A percentile compares a stretch with the other conserved stretches of the same genome.
Conservation (phyloP, 2,888 invertebrate species). For the Caenorhabditis sulstoni region DNA sequence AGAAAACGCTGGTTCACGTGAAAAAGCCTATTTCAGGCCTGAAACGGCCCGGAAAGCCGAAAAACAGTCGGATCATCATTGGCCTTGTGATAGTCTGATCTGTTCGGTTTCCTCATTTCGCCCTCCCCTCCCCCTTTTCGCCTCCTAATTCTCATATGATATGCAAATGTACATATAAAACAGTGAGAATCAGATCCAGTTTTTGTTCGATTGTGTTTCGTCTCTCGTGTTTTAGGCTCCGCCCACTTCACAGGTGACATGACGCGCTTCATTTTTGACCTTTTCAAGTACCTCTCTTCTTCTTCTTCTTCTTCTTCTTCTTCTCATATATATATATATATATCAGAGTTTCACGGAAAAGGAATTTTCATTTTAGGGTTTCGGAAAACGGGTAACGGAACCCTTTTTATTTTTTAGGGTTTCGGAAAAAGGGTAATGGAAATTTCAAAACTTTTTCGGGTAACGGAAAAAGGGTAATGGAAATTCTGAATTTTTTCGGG, state of each 20-base stretch:
- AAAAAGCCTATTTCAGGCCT: too few relatives aligned
- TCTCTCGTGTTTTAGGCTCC: too few relatives aligned
- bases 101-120: not conserved
- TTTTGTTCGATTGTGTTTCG: not conserved
- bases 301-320: not conserved
- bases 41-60: too few relatives aligned
- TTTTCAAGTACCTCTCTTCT: not conserved
- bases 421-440: too few relatives aligned
- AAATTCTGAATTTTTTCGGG: too few relatives aligned
- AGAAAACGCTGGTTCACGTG: too few relatives aligned
- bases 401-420: too few relatives aligned
- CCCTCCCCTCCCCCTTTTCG: not conserved
- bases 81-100: conserved; percentile 3
- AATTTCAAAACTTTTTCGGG: too few relatives aligned
- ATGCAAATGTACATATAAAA: not conserved
- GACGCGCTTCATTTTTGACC: conserved; percentile 57
- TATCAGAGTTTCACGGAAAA: too few relatives aligned
- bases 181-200: not conserved
- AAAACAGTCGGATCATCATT: not conserved
- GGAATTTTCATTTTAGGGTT: too few relatives aligned
- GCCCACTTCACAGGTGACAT: not conserved
- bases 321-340: not conserved
- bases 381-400: too few relatives aligned
- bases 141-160: not conserved
- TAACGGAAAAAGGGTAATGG: too few relatives aligned